These are phyloP conservation scores for Heliconius erato DNA, from an alignment of 2,888 invertebrate genomes.

Conservation along the genomic window DNA sequence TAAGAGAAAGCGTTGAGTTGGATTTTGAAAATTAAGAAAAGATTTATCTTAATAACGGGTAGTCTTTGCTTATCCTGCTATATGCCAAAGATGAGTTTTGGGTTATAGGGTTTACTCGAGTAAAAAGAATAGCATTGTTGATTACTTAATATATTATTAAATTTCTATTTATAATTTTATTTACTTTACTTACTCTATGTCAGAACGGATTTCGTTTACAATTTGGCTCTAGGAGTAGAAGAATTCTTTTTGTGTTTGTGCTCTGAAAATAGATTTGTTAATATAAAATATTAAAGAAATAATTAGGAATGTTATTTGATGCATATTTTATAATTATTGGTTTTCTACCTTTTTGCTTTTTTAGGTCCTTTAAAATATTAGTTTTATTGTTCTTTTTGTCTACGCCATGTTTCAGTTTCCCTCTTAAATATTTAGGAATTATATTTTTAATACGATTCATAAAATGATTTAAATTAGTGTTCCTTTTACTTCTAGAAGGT, in stretches of 20 bases:
- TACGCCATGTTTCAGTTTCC: constrained; percentile 63
- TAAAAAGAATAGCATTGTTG: background rate
- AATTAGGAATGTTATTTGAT: background rate
- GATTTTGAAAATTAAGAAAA: no score
- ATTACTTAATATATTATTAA: background rate
- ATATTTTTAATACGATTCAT: constrained; percentile 68
- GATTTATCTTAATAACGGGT: no score
- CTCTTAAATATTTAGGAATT: constrained; percentile 69
- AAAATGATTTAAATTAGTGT: constrained; percentile 52
- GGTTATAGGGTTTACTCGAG: no score
- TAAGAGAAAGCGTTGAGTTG: no score
- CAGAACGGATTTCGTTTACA: background rate
- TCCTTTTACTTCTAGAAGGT: constrained; percentile 60
- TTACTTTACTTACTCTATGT: background rate
- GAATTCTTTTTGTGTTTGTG: background rate
- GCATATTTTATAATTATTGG: background rate
- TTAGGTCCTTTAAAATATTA: background rate
- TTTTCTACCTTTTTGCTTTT: constrained; percentile 10
- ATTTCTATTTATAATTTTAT: background rate
- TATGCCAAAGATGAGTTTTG: no score
- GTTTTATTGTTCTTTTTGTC: constrained; percentile 52
- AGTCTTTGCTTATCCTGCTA: no score
- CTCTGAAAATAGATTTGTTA: constrained; percentile 11
- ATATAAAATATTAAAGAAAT: background rate
- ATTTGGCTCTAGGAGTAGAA: constrained; percentile 6